These are phyloP conservation scores for Callospermophilus lateralis DNA, from an alignment of 2,113 vertebrate species.

Conservation along the genomic window DNA sequence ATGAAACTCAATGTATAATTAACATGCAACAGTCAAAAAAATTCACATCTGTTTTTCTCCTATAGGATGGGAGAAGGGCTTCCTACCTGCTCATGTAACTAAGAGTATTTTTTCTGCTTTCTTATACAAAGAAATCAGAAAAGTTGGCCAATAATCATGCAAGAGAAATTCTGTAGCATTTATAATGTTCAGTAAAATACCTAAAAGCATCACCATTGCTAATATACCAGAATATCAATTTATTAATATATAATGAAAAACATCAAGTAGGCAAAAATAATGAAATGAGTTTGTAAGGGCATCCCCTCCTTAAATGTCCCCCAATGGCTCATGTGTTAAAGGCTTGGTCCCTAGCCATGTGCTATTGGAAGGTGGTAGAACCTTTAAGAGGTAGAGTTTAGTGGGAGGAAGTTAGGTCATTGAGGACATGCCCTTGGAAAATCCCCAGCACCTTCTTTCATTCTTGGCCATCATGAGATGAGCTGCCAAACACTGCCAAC, in stretches of 20 bases:
- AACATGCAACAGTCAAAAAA: too few relatives aligned
- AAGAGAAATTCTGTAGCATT: slow-evolving; percentile 34
- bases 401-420: background rate
- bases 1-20: background rate
- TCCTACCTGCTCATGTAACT: background rate
- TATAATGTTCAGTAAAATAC: background rate
- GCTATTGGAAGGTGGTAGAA: background rate
- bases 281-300: background rate
- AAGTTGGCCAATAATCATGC: background rate
- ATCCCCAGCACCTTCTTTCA: background rate
- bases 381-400: background rate
- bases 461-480: background rate
- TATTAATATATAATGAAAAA: slow-evolving; percentile 16
- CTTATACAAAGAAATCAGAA: slow-evolving; percentile 28
- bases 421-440: too few relatives aligned
- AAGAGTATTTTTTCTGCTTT: slow-evolving; percentile 16
- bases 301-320: background rate
- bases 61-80: background rate
- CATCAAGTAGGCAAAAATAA: background rate
- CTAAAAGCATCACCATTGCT: background rate
- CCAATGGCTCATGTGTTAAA: background rate
- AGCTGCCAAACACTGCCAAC: too few relatives aligned
- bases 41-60: background rate
- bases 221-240: background rate
- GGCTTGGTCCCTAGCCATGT: background rate